phyloP scores from a whole-genome alignment of 2,113 vertebrate species.

The Rhabdornis inornatus region DNA sequence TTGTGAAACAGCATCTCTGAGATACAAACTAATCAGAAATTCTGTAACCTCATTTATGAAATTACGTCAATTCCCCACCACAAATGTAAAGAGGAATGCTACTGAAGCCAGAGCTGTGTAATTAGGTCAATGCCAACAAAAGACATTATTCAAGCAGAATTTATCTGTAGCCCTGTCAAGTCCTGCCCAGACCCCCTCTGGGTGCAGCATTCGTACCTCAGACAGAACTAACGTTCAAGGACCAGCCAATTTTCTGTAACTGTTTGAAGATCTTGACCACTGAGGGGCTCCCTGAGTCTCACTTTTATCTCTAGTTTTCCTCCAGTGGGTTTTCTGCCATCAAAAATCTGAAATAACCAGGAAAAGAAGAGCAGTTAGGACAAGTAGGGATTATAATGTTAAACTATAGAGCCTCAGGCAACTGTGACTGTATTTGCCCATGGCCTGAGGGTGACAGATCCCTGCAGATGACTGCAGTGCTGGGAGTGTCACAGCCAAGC shows the following conservation, averaged over 20 bases:
- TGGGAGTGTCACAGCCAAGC: background rate
- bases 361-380: background rate
- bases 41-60: constrained; percentile 15
- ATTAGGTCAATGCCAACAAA: background rate
- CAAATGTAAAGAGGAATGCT: background rate
- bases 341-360: constrained; percentile 83
- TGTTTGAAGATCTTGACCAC: constrained; percentile 86
- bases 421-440: background rate
- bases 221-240: constrained; percentile 72
- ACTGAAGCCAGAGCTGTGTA: background rate
- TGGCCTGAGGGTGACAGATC: background rate
- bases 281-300: constrained; percentile 90
- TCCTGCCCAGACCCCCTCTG: background rate
- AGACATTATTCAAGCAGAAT: background rate
- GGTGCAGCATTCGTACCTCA: background rate
- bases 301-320: constrained; percentile 91
- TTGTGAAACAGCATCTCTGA: background rate
- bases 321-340: constrained; percentile 91
- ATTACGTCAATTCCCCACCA: background rate
- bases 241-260: constrained; percentile 91
- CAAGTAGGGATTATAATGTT: accelerated
- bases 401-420: background rate
- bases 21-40: background rate
- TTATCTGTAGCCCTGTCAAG: background rate
- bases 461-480: background rate